A percentile compares a stretch with the other conserved stretches of the same genome.
Evolutionary conservation across 2,888 invertebrate genomes (phyloP).

Genomic region (Diarsia brunnea): DNA sequence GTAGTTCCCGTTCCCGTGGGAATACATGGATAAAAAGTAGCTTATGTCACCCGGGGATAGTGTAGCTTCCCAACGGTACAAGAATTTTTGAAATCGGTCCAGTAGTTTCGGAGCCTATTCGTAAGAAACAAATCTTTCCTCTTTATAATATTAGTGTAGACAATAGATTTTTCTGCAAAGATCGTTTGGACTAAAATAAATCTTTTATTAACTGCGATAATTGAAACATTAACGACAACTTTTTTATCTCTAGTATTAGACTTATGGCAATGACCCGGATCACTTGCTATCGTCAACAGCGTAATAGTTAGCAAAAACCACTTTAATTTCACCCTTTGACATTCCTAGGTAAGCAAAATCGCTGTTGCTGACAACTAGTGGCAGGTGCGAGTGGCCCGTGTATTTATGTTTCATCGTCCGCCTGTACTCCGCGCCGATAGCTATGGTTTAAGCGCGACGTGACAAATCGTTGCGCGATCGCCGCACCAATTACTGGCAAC

Average conservation of each 20-base stretch:
- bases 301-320: background rate
- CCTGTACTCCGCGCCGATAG: slow-evolving; percentile 33
- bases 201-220: background rate
- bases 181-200: background rate
- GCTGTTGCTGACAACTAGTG: slow-evolving; percentile 6
- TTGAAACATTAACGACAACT: too few species aligned
- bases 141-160: too few species aligned
- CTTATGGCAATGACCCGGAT: background rate
- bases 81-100: too few species aligned
- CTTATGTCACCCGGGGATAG: too few species aligned
- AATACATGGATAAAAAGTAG: too few species aligned
- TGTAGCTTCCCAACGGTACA: too few species aligned
- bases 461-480: slow-evolving; percentile 64
- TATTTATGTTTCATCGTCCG: slow-evolving; percentile 9
- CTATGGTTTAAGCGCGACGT: slow-evolving; percentile 60
- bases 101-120: too few species aligned
- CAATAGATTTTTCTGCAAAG: background rate
- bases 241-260: background rate
- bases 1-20: too few species aligned
- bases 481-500: slow-evolving; percentile 53
- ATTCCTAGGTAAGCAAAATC: background rate
- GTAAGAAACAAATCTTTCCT: too few species aligned
- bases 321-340: background rate
- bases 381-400: slow-evolving; percentile 14
- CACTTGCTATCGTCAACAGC: background rate